phyloP scores from a whole-genome alignment of 1,140 invertebrate genomes.

The Grapholita molesta region DNA sequence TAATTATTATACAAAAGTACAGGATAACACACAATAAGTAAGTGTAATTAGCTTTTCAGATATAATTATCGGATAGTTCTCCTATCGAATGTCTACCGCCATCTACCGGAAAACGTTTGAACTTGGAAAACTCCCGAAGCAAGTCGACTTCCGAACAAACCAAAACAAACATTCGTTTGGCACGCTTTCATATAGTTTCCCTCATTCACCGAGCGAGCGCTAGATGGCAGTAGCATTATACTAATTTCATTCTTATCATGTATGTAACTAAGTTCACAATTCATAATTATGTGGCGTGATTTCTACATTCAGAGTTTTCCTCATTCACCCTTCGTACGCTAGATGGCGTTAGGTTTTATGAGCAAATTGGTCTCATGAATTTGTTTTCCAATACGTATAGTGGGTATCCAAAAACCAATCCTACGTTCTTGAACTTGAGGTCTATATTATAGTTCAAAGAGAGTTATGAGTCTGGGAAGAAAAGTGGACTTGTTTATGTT shows the following conservation, averaged over 20 bases:
- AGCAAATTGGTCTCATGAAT: not conserved
- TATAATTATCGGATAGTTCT: too few relatives aligned
- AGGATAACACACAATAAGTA: too few relatives aligned
- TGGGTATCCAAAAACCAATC: not conserved
- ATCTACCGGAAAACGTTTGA: constrained; percentile 26
- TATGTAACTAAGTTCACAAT: not conserved
- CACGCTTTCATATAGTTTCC: constrained; percentile 19
- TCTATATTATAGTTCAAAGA: not conserved
- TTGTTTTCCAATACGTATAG: not conserved
- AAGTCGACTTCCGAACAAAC: constrained; percentile 4
- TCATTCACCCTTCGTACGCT: constrained; percentile 22
- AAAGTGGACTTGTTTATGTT: constrained; percentile 32
- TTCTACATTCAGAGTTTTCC: constrained; percentile 32
- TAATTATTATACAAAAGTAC: too few relatives aligned
- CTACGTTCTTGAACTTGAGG: not conserved
- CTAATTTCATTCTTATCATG: not conserved
- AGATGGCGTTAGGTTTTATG: constrained; percentile 48
- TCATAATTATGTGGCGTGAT: not conserved
- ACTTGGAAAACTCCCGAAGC: constrained; percentile 20
- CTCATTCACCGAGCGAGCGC: not conserved
- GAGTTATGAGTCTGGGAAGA: constrained; percentile 19
- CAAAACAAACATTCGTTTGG: constrained; percentile 29
- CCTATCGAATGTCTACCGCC: constrained; percentile 15
- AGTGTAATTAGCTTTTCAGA: too few relatives aligned
- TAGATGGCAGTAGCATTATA: not conserved